phyloP scores from a whole-genome alignment of 1,140 invertebrate species.

The Carposina sasakii region DNA sequence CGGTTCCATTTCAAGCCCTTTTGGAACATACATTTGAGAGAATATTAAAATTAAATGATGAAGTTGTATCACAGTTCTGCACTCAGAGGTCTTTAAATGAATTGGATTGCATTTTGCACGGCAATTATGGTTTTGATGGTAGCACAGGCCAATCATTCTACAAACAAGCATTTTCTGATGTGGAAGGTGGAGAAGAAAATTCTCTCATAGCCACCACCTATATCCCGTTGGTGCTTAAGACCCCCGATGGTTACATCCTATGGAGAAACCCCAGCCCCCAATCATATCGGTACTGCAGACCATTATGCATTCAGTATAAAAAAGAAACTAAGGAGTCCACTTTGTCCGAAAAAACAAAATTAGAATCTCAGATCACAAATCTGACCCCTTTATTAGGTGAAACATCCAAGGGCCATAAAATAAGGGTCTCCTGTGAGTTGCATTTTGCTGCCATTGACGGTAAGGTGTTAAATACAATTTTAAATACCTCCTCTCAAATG shows the following conservation, averaged over 20 bases:
- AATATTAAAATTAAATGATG: neutral
- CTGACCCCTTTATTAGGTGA: neutral
- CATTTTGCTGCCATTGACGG: slow-evolving; percentile 2
- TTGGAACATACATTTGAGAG: slow-evolving; percentile 4
- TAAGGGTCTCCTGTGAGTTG: neutral
- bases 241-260: neutral
- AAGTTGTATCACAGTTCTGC: neutral
- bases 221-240: slow-evolving; percentile 2
- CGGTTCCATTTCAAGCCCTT: slow-evolving; percentile 1
- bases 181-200: neutral
- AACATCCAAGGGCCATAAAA: neutral
- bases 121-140: slow-evolving; percentile 9
- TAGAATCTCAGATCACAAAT: slow-evolving; percentile 3
- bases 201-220: neutral
- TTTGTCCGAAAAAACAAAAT: neutral
- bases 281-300: slow-evolving; percentile 10
- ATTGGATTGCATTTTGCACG: neutral
- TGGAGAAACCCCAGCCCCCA: slow-evolving; percentile 7
- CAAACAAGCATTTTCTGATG: slow-evolving; percentile 3
- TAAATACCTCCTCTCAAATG: neutral
- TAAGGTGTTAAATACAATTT: slow-evolving; percentile 8
- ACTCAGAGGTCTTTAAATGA: neutral
- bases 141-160: slow-evolving; percentile 7
- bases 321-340: slow-evolving; percentile 3
- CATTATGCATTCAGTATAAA: slow-evolving; percentile 8